Base-by-base conservation (phyloP, 2,113 vertebrate genomes). In the Hoplias malabaricus region DNA sequence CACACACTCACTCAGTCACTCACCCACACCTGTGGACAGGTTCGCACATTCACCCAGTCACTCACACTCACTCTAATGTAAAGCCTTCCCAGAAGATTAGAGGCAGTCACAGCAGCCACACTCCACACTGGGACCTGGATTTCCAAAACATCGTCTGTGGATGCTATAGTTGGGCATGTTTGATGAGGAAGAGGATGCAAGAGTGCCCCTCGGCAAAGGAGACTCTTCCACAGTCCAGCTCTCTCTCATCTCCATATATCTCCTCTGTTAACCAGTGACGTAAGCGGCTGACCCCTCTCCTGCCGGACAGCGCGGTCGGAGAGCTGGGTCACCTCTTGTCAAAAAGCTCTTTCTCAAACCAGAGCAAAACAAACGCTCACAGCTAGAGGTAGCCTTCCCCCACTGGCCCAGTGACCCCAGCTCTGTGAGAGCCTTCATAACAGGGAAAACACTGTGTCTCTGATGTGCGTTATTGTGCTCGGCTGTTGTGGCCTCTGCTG, bases 401-500 rank as follows among this genome's bases (percentile, higher is more conserved):
- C 62, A 38, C 27, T 38, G 73, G 14, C 31, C n/a, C 42, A 40
- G 23, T 54, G 46, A 67, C 16, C 62, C 66, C 34, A 33, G 29
- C 46, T n/a, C 66, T 63, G 50, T 31, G 36, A 71, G 42, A 77
- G 31, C 21, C 33, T 34, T 68, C 21, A 46, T 56, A 73, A 73
- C n/a, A n/a, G 53, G 62, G 25, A 29, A 53, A 70, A 46, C 43
- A 2, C 46, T 27, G 2, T 16, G 31, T 33, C 13, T 7, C 57
- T 12, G 34, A 40, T 75, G 27, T 29, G 31, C 43, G 48, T 65
- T 65, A 38, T 29, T 33, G 34, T 29, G n/a, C 13, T 21, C 14
- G 13, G 2, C 59, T 48, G 56, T 75, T 69, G 56, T 59, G 70
- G 66, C 63, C 62, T 73, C 34, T 74, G 33, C 78, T 80, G 65